Evolutionary conservation across 2,797 vertebrate genomes (phyloP), one percentile per base, ranked within the genome.

Genomic region (Poecilia wingei): DNA sequence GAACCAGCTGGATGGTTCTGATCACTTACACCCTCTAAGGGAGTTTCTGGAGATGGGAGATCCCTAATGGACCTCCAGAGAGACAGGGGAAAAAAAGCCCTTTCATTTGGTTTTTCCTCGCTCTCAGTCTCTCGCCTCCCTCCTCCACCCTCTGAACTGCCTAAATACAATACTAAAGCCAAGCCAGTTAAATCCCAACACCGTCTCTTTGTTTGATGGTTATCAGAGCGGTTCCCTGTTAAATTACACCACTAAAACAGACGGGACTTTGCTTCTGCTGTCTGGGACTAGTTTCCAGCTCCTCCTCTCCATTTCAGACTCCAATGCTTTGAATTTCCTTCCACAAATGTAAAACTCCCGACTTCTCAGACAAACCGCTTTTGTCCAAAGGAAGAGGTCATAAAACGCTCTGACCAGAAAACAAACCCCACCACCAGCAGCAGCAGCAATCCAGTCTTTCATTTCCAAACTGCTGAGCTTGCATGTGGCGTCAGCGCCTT

Each of bases 61-160:
- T 77, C 78, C 76, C 68, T 72, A 46, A 82, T 76, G 68, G 78
- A 85, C 78, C 82, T 87, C 79, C 77, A 72, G 36, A 49, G 57
- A 77, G 85, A 89, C 76, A 86, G 90, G 14, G 41, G 39, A 3
- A 51, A 51, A 51, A 53, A 53, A 49, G 84, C 75, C 79, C 84
- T 91, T 92, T 90, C 79, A 90, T 89, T 87, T 91, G 81, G 74
- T 89, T 81, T 82, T 84, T 76, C 79, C 83, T 88, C 83, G 76
- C 86, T 90, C 86, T 91, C 77, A 53, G 49, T 53, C 20, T 25
- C 22, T 8, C 20, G 20, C 51, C 79, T 86, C 77, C 64, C 81
- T 86, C 81, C 72, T 83, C 80, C 77, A 64, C 69, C 47, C 7
- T 25, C 22, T 53, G 20, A 53, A 73, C 87, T 77, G 79, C 85